phyloP scores from a whole-genome alignment of 2,888 invertebrate species.

The Orthosia incerta region DNA sequence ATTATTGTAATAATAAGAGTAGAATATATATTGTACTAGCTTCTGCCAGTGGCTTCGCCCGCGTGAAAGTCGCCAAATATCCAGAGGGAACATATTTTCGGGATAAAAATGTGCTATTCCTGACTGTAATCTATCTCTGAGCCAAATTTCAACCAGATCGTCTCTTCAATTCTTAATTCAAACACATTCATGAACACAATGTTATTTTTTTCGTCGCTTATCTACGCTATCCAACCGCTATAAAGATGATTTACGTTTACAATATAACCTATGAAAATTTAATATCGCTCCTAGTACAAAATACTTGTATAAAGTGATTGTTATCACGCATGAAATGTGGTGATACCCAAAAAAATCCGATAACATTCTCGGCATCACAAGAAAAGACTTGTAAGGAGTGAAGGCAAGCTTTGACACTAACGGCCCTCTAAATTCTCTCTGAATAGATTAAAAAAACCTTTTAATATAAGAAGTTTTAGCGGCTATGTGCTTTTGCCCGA shows the following conservation, averaged over 20 bases:
- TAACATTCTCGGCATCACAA: constrained; percentile 72
- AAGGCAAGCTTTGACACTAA: constrained; percentile 78
- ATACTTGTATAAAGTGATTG: constrained; percentile 60
- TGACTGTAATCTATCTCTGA: too few species aligned
- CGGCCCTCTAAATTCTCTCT: constrained; percentile 77
- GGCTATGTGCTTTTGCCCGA: constrained; percentile 60
- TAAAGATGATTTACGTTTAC: constrained; percentile 44
- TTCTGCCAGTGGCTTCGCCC: too few species aligned
- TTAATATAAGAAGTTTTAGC: constrained; percentile 74
- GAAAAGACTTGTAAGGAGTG: constrained; percentile 73
- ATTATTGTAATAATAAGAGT: too few species aligned
- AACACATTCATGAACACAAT: constrained; percentile 22
- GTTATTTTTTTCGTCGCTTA: constrained; percentile 18
- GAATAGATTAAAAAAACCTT: constrained; percentile 79
- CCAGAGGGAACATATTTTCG: too few species aligned
- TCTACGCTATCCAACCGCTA: constrained; percentile 23
- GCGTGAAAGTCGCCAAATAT: too few species aligned
- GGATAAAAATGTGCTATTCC: too few species aligned
- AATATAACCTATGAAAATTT: constrained; percentile 58
- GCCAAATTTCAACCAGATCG: too few species aligned
- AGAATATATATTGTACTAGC: too few species aligned
- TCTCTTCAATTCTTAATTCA: not conserved
- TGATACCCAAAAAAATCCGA: constrained; percentile 71
- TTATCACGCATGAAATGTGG: constrained; percentile 68
- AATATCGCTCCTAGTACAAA: too few species aligned